Conservation (phyloP, 1,140 invertebrate species). For the Episyrphus balteatus region DNA sequence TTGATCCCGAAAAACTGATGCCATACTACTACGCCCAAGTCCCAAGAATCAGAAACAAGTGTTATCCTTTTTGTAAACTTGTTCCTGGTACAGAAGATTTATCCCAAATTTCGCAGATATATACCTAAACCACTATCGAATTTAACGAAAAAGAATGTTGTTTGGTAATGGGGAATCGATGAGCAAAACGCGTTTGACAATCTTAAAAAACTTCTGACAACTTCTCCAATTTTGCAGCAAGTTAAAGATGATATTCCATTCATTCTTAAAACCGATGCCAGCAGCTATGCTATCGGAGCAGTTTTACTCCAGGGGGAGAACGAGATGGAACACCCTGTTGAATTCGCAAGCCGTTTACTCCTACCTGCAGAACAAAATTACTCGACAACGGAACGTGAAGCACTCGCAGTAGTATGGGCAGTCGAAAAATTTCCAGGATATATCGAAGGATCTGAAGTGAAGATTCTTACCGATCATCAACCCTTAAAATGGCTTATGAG, state of each 20-base stretch:
- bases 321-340: constrained; percentile 15
- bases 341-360: constrained; percentile 35
- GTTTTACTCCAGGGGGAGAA: constrained; percentile 15
- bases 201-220: constrained; percentile 12
- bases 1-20: constrained; percentile 8
- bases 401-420: constrained; percentile 39
- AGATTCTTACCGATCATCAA: constrained; percentile 40
- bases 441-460: constrained; percentile 37
- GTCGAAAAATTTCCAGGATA: constrained; percentile 36
- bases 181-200: constrained; percentile 14
- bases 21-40: constrained; percentile 6
- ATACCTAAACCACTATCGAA: constrained; percentile 8
- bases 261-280: constrained; percentile 18
- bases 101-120: constrained; percentile 11
- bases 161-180: constrained; percentile 9
- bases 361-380: constrained; percentile 38
- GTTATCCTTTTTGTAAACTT: constrained; percentile 11
- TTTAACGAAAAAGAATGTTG: constrained; percentile 9
- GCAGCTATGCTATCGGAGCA: constrained; percentile 19
- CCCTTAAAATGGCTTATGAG: constrained; percentile 38
- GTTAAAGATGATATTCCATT: constrained; percentile 9
- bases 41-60: constrained; percentile 24
- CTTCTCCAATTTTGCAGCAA: constrained; percentile 14
- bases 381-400: constrained; percentile 37
- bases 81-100: constrained; percentile 15